phyloP scores from a whole-genome alignment of 2,113 vertebrate species.

The Pedetes capensis region DNA sequence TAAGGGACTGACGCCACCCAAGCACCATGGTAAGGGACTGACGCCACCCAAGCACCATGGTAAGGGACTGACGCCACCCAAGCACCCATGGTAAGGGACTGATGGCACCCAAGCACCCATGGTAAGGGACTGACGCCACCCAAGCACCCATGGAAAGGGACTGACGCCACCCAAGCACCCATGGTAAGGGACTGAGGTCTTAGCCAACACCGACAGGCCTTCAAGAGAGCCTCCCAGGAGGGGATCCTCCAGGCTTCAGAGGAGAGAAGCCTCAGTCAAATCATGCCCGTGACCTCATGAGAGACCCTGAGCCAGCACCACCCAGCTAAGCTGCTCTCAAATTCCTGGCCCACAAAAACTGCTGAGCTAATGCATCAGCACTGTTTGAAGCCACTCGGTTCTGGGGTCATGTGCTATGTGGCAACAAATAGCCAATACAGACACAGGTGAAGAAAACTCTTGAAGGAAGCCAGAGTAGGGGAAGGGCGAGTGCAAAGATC shows the following conservation, averaged over 20 bases:
- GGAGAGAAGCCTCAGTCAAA: accelerated
- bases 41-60: too few relatives aligned
- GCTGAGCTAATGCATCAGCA: accelerated
- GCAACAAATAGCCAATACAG: accelerated
- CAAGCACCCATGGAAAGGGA: accelerated
- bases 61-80: background rate
- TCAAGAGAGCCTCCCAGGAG: too few relatives aligned
- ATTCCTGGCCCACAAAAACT: background rate
- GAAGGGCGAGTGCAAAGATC: background rate
- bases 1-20: background rate
- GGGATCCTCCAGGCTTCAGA: background rate
- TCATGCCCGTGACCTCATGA: background rate
- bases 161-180: background rate
- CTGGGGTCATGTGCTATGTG: accelerated
- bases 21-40: accelerated
- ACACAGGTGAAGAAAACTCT: accelerated
- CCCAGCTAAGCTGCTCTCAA: too few relatives aligned
- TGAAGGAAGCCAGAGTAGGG: background rate
- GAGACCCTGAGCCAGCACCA: background rate
- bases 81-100: accelerated
- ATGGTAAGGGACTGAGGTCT: background rate
- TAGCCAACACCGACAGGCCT: background rate
- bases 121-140: background rate
- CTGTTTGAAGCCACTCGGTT: accelerated
- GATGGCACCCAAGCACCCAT: accelerated